Evolutionary conservation across 2,888 invertebrate species (phyloP).

Genomic region (Schizotus pectinicornis): DNA sequence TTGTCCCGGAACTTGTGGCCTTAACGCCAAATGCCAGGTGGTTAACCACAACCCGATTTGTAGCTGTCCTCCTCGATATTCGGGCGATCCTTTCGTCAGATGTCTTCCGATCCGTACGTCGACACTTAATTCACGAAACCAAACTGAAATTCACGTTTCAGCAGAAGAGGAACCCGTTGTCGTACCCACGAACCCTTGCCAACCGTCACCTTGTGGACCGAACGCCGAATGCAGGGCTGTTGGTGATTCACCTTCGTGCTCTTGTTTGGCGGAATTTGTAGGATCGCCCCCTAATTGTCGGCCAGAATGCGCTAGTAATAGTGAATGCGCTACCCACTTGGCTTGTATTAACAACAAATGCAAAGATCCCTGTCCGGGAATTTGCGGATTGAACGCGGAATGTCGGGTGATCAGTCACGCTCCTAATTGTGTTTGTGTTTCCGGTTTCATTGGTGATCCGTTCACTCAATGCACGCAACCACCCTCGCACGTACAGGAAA

Average conservation of each 20-base stretch:
- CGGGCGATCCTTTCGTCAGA: constrained; percentile 61
- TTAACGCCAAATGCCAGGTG: constrained; percentile 61
- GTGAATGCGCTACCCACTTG: constrained; percentile 72
- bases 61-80: constrained; percentile 60
- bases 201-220: constrained; percentile 61
- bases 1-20: constrained; percentile 64
- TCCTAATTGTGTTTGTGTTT: constrained; percentile 67
- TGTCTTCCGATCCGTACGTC: constrained; percentile 65
- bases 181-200: constrained; percentile 56
- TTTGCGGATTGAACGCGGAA: constrained; percentile 61
- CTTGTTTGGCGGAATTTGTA: constrained; percentile 59
- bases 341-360: constrained; percentile 80
- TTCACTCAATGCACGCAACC: constrained; percentile 53
- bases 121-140: background rate
- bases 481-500: constrained; percentile 66
- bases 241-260: constrained; percentile 62
- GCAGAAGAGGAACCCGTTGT: constrained; percentile 43
- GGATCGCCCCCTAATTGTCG: constrained; percentile 61
- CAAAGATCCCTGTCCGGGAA: constrained; percentile 72
- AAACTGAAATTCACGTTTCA: constrained; percentile 36
- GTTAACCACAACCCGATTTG: constrained; percentile 66
- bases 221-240: constrained; percentile 58
- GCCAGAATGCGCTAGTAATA: constrained; percentile 75
- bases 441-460: constrained; percentile 63
- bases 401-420: constrained; percentile 64